Conservation (phyloP, 53 echinoderm and acorn worm genomes). For the Apostichopus leukothele region DNA sequence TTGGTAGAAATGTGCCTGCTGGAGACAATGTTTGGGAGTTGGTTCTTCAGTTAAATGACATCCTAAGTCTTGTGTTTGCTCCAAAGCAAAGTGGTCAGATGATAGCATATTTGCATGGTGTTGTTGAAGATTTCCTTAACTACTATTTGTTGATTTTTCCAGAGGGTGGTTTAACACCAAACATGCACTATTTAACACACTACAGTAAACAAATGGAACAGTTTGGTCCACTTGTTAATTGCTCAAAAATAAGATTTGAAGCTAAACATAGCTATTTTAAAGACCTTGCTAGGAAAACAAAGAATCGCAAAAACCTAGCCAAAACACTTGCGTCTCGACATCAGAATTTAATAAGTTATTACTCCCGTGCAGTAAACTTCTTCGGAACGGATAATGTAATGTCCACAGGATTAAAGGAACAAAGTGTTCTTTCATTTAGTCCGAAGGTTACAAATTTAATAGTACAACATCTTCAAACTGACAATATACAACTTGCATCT, state of each 20-base stretch:
- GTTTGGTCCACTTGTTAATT: conserved; percentile 18
- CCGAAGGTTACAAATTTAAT: not conserved
- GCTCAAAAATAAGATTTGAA: conserved; percentile 1
- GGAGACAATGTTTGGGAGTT: conserved; percentile 23
- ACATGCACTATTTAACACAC: conserved; percentile 34
- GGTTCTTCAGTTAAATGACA: conserved; percentile 25
- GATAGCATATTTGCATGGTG: conserved; percentile 42
- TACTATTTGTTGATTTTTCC: conserved; percentile 23
- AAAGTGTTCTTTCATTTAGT: not conserved
- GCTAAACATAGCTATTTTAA: too few species aligned
- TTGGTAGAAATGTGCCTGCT: conserved; percentile 17
- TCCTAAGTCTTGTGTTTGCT: conserved; percentile 6
- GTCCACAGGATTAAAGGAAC: conserved; percentile 1
- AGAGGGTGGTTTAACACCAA: conserved; percentile 15
- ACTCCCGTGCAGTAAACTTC: not conserved
- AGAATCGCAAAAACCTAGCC: conserved; percentile 23
- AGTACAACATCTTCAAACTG: not conserved
- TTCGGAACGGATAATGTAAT: conserved; percentile 6
- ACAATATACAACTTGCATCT: not conserved
- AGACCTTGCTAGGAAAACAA: not conserved
- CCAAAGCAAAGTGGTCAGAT: conserved; percentile 6
- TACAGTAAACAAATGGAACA: conserved; percentile 14
- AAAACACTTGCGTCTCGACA: conserved; percentile 29
- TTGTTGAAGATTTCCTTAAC: conserved; percentile 28
- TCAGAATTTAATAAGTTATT: conserved; percentile 22